A percentile compares a stretch with the other conserved stretches of the same genome.
These are phyloP conservation scores for Echinometra lucunter DNA, from an alignment of 53 echinoderm and acorn worm genomes.

Conservation along the genomic window DNA sequence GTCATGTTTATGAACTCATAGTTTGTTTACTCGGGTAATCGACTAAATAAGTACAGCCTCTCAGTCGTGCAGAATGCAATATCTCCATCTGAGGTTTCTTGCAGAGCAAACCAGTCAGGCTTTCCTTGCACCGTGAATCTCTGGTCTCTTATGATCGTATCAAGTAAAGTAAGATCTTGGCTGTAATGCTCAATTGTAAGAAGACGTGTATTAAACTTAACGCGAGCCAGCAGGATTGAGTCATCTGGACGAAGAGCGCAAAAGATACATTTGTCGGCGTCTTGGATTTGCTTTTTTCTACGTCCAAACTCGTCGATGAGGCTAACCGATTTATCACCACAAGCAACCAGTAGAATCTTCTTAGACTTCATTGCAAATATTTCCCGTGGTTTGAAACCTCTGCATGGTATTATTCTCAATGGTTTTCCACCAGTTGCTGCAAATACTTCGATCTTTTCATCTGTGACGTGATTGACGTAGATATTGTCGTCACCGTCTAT, in stretches of 20 bases:
- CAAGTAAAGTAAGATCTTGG: background rate
- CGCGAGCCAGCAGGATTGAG: background rate
- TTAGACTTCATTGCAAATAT: background rate
- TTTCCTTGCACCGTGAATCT: background rate
- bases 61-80: background rate
- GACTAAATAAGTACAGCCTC: background rate
- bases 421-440: background rate
- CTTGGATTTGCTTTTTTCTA: background rate
- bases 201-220: background rate
- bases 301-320: background rate
- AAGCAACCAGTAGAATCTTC: background rate
- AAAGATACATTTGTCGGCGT: background rate
- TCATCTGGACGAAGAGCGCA: background rate
- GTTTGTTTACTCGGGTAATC: background rate
- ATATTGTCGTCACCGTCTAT: background rate
- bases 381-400: background rate
- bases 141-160: background rate
- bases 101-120: background rate
- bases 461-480: background rate
- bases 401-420: background rate
- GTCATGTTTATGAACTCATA: no score
- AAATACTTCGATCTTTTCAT: background rate
- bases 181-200: background rate
- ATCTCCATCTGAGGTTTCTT: background rate
- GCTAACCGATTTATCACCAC: background rate